Evolutionary conservation across 1,140 invertebrate genomes (phyloP).

Genomic region (Aphidius gifuensis): DNA sequence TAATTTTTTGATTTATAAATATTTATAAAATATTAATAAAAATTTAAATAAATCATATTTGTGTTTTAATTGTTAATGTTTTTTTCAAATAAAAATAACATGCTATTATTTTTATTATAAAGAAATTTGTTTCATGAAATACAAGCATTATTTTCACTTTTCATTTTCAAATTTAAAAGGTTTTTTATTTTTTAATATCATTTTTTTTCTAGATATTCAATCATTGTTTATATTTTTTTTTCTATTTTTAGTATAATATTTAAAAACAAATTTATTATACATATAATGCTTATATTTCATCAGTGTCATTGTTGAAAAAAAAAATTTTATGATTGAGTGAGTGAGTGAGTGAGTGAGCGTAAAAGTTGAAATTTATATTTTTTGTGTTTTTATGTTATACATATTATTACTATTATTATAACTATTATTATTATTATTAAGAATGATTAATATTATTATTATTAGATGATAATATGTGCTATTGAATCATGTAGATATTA

Average conservation of each 20-base stretch:
- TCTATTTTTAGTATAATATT: neutral
- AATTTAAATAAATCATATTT: too few relatives aligned
- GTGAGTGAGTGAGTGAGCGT: conserved; percentile 19
- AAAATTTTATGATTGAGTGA: conserved; percentile 46
- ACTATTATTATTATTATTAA: too few relatives aligned
- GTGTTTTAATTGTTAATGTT: too few relatives aligned
- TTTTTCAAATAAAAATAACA: conserved; percentile 33
- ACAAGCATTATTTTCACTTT: neutral
- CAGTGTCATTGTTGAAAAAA: conserved; percentile 3
- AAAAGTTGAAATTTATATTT: conserved; percentile 27
- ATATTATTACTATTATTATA: too few relatives aligned
- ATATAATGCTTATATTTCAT: conserved; percentile 24
- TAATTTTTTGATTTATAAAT: too few relatives aligned
- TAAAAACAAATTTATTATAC: conserved; percentile 32
- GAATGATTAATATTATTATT: conserved; percentile 3
- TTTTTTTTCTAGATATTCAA: neutral
- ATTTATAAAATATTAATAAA: too few relatives aligned
- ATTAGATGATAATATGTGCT: conserved; percentile 32
- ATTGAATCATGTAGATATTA: too few relatives aligned
- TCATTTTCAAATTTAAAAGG: neutral
- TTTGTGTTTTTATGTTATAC: conserved; percentile 21
- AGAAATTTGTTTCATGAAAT: too few relatives aligned
- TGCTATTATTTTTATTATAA: too few relatives aligned
- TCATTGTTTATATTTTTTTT: neutral
- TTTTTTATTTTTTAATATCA: neutral